Percentiles rank a stretch among this genome's conserved stretches.
phyloP scores from a whole-genome alignment of 35 echinoderm and acorn worm genomes.

The Antedon bifida region DNA sequence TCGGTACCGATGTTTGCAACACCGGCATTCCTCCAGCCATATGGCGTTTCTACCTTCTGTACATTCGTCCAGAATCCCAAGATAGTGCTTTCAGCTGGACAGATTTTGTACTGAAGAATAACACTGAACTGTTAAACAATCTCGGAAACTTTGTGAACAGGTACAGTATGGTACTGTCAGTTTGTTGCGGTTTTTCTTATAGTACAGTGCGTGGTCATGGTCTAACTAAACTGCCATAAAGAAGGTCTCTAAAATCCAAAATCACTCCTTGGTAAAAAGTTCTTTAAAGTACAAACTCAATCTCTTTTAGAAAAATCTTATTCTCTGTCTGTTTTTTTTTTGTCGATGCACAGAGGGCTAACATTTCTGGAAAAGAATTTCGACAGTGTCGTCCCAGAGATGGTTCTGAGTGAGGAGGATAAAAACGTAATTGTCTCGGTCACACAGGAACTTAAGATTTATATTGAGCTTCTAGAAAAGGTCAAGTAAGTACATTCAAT shows the following conservation, averaged over 20 bases:
- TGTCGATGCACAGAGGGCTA: conserved; percentile 29
- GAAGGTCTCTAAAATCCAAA: too few species aligned
- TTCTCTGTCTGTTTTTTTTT: too few species aligned
- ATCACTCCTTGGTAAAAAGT: too few species aligned
- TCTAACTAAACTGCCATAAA: too few species aligned
- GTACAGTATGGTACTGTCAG: too few species aligned
- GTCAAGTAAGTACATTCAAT: conserved; percentile 71
- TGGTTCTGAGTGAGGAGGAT: conserved; percentile 53
- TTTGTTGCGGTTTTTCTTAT: too few species aligned
- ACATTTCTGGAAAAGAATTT: conserved; percentile 88
- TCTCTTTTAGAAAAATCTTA: too few species aligned
- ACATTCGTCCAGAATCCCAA: conserved; percentile 75
- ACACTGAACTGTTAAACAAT: conserved; percentile 93
- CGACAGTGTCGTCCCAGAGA: conserved; percentile 40
- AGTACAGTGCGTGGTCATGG: too few species aligned
- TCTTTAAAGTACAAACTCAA: too few species aligned
- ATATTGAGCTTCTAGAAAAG: conserved; percentile 46
- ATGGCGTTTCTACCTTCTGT: conserved; percentile 91
- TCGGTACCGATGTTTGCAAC: conserved; percentile 57
- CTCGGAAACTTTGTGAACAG: conserved; percentile 97
- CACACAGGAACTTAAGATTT: conserved; percentile 42
- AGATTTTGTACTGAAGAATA: conserved; percentile 89
- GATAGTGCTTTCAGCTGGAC: conserved; percentile 91
- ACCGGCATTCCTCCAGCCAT: conserved; percentile 90
- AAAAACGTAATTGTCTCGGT: conserved; percentile 58